Base-by-base conservation (phyloP, 23 tunicate species). In the Ciona savignyi region DNA sequence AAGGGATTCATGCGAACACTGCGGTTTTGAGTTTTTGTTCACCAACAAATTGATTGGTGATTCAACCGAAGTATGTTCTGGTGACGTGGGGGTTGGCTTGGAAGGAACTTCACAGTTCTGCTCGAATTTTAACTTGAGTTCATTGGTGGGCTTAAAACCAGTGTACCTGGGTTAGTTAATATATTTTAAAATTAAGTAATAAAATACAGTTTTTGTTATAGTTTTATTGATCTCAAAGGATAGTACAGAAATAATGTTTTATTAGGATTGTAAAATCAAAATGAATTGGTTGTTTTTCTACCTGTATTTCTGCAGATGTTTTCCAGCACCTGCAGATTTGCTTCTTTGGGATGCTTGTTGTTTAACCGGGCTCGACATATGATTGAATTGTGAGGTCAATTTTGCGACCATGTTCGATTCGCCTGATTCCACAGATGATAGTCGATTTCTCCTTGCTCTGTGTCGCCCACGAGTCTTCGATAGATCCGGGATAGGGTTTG, bases 301-400 rank as follows among this genome's bases (percentile, higher is more conserved):
- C 56, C 56, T 42, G 11, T 6, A 42, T 42, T 42, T 42, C 15
- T 42, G 9, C 56, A 42, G 56, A 42, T 42, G 56, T 42, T 42
- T 42, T 42, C 56, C 56, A 6, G 56, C 56, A 6, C 56, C 56
- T 9, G 15, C 56, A 42, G 56, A 42, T 42, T 42, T 42, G 56
- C 56, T 42, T 42, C 56, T 42, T 42, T 42, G 56, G n/a, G n/a
- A n/a, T n/a, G n/a, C n/a, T 42, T 42, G 56, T 42, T 42, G 56
- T 42, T 42, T 42, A 6, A 15, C 15, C 15, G 56, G 56, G 56
- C 56, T 42, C 56, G 56, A 9, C 56, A 42, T 6, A 42, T 42
- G 56, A 42, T 42, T 42, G 56, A 42, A 42, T 42, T 42, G 56
- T 15, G 56, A 42, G 15, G 56, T 42, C 9, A 42, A 15, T 42